phyloP scores from a whole-genome alignment of 2,888 invertebrate species.

The Pseudoips prasinana region DNA sequence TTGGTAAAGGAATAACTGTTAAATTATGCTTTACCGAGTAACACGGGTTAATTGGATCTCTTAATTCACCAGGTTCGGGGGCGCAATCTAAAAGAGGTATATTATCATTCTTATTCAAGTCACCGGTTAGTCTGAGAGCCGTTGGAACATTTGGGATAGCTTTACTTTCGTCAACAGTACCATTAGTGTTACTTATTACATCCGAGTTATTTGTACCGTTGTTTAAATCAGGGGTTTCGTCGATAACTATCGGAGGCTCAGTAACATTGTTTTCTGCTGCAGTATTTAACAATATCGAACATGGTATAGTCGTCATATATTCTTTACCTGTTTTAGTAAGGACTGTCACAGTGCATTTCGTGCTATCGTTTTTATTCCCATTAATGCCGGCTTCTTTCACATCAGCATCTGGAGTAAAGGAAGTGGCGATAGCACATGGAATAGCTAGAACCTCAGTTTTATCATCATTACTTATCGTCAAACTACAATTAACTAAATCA shows the following conservation, averaged over 20 bases:
- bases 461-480: constrained; percentile 64
- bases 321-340: constrained; percentile 65
- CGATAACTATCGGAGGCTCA: constrained; percentile 49
- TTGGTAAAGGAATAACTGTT: constrained; percentile 61
- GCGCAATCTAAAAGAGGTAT: constrained; percentile 48
- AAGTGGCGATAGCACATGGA: constrained; percentile 76
- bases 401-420: constrained; percentile 71
- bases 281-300: constrained; percentile 66
- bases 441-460: constrained; percentile 71
- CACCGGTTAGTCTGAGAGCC: constrained; percentile 41
- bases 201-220: constrained; percentile 16
- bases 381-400: constrained; percentile 53
- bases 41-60: constrained; percentile 73
- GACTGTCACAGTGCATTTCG: constrained; percentile 72
- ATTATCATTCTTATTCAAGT: constrained; percentile 31
- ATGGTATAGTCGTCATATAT: constrained; percentile 74
- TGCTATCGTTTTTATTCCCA: constrained; percentile 53
- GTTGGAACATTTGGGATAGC: constrained; percentile 41
- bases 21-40: constrained; percentile 59
- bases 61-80: constrained; percentile 46
- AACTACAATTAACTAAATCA: constrained; percentile 70
- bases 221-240: constrained; percentile 27
- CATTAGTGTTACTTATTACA: constrained; percentile 6
- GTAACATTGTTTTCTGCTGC: constrained; percentile 77
- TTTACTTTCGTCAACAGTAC: constrained; percentile 13